Evolutionary conservation across 2,888 invertebrate species (phyloP).

Genomic region (Lydus trimaculatus): DNA sequence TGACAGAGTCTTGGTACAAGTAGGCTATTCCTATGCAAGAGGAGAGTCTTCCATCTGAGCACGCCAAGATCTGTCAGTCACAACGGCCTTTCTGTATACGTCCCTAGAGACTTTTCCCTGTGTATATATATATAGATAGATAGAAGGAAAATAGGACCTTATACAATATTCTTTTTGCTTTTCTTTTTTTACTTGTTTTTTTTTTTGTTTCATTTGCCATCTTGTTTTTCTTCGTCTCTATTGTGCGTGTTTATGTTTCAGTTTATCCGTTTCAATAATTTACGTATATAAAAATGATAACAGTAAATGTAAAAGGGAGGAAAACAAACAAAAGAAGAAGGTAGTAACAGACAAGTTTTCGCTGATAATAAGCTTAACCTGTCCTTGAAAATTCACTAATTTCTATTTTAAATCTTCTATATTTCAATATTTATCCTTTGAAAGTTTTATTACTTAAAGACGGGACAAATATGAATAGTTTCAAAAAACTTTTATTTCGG

Average conservation of each 20-base stretch:
- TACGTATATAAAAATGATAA: neutral
- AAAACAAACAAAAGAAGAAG: neutral
- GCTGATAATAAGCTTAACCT: neutral
- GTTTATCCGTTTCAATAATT: constrained; percentile 2
- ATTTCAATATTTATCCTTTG: too few species aligned
- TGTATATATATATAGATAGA: constrained; percentile 20
- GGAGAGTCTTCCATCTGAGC: constrained; percentile 60
- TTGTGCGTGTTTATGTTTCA: neutral
- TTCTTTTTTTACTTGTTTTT: neutral
- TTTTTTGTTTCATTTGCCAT: neutral
- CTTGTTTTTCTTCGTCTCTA: neutral
- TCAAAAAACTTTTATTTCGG: too few species aligned
- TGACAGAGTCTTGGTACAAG: constrained; percentile 57
- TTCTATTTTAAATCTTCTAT: too few species aligned
- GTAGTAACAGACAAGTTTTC: neutral
- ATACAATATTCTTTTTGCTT: neutral
- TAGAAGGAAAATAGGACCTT: neutral
- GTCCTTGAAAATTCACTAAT: neutral
- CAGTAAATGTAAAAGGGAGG: neutral
- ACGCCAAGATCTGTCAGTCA: constrained; percentile 62
- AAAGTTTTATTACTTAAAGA: too few species aligned
- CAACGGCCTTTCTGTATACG: constrained; percentile 56
- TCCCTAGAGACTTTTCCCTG: constrained; percentile 46
- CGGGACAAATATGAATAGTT: too few species aligned
- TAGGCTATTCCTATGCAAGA: constrained; percentile 61